phyloP scores from a whole-genome alignment of 2,888 invertebrate species.

The Holacanthella duospinosa region DNA sequence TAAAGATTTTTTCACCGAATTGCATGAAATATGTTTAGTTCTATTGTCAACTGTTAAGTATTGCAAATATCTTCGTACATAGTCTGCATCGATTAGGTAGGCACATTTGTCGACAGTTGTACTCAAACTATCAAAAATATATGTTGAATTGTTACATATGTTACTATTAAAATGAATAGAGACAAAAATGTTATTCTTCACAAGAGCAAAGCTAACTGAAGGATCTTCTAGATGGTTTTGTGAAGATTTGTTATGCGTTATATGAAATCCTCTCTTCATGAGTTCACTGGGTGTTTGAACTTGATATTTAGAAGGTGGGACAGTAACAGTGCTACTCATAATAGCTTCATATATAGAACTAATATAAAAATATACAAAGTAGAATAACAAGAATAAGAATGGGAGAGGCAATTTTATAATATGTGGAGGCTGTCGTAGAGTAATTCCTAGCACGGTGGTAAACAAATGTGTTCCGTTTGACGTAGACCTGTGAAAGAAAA shows the following conservation, averaged over 20 bases:
- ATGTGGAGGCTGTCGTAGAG: background rate
- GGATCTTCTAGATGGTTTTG: too few species aligned
- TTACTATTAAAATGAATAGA: too few species aligned
- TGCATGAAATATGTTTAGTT: background rate
- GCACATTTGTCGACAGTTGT: too few species aligned
- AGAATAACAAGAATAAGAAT: background rate
- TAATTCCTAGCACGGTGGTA: background rate
- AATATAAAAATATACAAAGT: background rate
- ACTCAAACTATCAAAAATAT: too few species aligned
- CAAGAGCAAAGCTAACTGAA: too few species aligned
- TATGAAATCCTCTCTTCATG: background rate
- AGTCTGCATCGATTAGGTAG: background rate
- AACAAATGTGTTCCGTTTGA: background rate
- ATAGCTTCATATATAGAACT: background rate
- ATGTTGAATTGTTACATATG: too few species aligned
- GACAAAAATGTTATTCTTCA: background rate
- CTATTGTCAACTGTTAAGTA: background rate
- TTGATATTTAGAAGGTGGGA: background rate
- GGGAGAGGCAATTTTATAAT: background rate
- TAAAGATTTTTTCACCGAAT: background rate
- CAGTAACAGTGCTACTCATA: background rate
- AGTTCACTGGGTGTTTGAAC: background rate
- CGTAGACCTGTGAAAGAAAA: background rate
- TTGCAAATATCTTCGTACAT: background rate
- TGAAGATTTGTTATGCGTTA: too few species aligned